These are phyloP conservation scores for Callipepla californica DNA, from an alignment of 2,113 vertebrate genomes.

Conservation along the genomic window DNA sequence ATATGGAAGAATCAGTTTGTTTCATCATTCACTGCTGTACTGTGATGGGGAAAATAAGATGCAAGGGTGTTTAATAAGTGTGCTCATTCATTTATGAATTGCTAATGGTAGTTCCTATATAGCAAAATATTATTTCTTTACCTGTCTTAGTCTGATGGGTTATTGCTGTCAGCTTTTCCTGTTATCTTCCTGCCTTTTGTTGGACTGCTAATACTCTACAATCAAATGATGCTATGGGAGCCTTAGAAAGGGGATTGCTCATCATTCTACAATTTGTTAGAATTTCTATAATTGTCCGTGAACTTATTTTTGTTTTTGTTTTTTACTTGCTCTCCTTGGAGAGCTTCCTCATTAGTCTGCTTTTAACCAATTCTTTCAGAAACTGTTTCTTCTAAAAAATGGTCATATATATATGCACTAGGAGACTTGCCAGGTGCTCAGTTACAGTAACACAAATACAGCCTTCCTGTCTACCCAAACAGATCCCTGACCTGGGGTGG, in stretches of 20 bases:
- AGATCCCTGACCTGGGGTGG: background rate
- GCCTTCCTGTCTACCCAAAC: background rate
- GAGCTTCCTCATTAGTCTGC: background rate
- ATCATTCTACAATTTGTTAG: background rate
- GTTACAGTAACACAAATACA: background rate
- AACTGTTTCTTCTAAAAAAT: background rate
- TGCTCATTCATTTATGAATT: background rate
- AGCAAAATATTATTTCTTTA: background rate
- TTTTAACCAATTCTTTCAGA: background rate
- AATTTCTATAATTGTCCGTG: background rate
- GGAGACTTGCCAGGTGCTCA: background rate
- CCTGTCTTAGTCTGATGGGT: background rate
- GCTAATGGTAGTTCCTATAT: background rate
- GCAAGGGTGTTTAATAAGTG: background rate
- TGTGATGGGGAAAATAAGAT: background rate
- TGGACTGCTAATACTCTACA: rapidly evolving
- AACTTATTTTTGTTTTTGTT: background rate
- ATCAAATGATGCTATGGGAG: rapidly evolving
- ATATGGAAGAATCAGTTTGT: background rate
- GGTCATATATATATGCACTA: rapidly evolving
- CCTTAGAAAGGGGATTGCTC: background rate
- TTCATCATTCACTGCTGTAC: background rate
- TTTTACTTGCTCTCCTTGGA: background rate
- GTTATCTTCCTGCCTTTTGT: background rate
- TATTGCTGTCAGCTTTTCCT: background rate